Percentiles rank a stretch among this genome's conserved stretches.
Evolutionary conservation across 2,797 vertebrate genomes (phyloP).

Genomic region (Jordanella pulchra): DNA sequence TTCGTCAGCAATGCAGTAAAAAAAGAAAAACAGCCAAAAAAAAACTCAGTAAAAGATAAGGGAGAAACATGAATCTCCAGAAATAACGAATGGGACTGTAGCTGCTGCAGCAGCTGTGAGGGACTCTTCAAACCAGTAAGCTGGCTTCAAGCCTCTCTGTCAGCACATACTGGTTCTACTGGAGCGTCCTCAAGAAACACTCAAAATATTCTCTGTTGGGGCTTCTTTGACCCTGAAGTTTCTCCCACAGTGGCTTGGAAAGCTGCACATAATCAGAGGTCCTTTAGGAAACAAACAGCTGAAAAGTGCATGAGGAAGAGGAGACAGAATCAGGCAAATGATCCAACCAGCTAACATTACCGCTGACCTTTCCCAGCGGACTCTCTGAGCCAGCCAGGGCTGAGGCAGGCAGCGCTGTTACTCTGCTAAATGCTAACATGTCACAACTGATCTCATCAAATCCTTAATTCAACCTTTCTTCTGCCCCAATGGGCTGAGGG

Average conservation of each 20-base stretch:
- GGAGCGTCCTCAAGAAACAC: slow-evolving; percentile 55
- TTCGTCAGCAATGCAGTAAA: slow-evolving; percentile 39
- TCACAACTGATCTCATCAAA: slow-evolving; percentile 69
- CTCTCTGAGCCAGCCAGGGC: slow-evolving; percentile 29
- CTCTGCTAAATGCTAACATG: slow-evolving; percentile 64
- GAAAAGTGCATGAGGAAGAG: background rate
- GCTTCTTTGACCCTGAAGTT: slow-evolving; percentile 16
- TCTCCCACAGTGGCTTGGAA: background rate
- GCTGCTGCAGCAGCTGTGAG: slow-evolving; percentile 12
- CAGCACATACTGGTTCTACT: slow-evolving; percentile 41
- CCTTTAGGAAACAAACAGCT: slow-evolving; percentile 5
- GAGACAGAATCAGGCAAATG: slow-evolving; percentile 27
- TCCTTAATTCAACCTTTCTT: slow-evolving; percentile 60
- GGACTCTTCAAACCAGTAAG: slow-evolving; percentile 44
- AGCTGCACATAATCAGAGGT: background rate
- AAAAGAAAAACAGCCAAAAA: slow-evolving; percentile 34
- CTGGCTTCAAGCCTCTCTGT: slow-evolving; percentile 34
- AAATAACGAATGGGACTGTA: slow-evolving; percentile 35
- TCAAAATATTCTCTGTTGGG: slow-evolving; percentile 17
- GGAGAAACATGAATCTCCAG: slow-evolving; percentile 30
- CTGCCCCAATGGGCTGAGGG: slow-evolving; percentile 34
- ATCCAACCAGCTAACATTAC: slow-evolving; percentile 47
- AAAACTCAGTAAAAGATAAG: slow-evolving; percentile 31
- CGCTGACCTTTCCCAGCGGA: slow-evolving; percentile 64
- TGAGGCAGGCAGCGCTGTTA: slow-evolving; percentile 41